phyloP scores from a whole-genome alignment of 2,888 invertebrate genomes.

The Parnassius apollo region DNA sequence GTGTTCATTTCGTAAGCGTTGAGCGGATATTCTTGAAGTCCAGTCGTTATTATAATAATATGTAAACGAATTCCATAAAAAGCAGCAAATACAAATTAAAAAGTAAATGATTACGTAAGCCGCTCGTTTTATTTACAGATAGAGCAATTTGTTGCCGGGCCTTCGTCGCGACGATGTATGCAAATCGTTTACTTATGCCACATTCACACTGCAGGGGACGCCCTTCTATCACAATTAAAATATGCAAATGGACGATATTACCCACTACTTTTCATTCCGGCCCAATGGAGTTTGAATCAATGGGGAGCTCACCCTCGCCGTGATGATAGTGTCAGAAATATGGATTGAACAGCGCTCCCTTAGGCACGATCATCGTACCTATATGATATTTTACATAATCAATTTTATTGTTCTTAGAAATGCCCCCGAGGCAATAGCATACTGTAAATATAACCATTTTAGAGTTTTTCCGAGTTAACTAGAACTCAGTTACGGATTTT shows the following conservation, averaged over 20 bases:
- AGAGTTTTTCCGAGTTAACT: no score
- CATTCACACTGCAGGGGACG: slow-evolving; percentile 60
- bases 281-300: slow-evolving; percentile 59
- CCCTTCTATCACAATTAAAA: slow-evolving; percentile 76
- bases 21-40: no score
- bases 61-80: slow-evolving; percentile 38
- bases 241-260: slow-evolving; percentile 77
- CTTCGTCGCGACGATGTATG: slow-evolving; percentile 58
- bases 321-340: slow-evolving; percentile 55
- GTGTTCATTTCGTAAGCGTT: no score
- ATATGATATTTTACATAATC: slow-evolving; percentile 25
- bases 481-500: no score
- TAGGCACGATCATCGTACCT: slow-evolving; percentile 25
- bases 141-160: slow-evolving; percentile 55
- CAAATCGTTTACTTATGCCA: slow-evolving; percentile 68
- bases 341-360: slow-evolving; percentile 34
- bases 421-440: not conserved
- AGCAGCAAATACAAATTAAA: slow-evolving; percentile 20
- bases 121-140: slow-evolving; percentile 54
- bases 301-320: slow-evolving; percentile 40
- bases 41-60: not conserved
- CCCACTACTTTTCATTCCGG: slow-evolving; percentile 75
- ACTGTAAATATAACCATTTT: not conserved
- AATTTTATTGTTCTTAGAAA: slow-evolving; percentile 32
- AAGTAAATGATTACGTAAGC: slow-evolving; percentile 28